Evolutionary conservation across 2,888 invertebrate species (phyloP), one percentile per base, ranked within the genome.

Genomic region (Drosophila peninsularis): DNA sequence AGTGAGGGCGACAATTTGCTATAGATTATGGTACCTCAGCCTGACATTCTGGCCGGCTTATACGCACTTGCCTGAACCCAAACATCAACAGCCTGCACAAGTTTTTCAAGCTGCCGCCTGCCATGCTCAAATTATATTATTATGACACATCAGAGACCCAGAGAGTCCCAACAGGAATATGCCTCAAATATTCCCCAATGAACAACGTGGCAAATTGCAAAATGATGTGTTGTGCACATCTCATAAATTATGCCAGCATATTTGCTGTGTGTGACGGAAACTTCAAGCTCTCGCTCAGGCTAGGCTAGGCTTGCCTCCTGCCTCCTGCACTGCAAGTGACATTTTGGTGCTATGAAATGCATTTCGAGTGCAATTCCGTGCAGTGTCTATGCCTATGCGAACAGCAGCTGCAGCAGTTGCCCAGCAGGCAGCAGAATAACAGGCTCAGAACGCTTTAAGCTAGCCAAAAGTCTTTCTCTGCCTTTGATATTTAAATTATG

Each of bases 191-290:
- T 62, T 78, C 78, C 78, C 75, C 68, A 68, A 75, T 73, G 78
- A 68, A 78, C 62, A 64, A 56, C 68, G 76, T 75, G 64, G 49
- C 74, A 76, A 76, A 76, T 76, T 78, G 78, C 45, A 62, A 56
- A 78, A 64, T 78, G 73, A 78, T 76, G 74, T 68, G 69, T 61
- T 68, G 63, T 45, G 54, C 74, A 78, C 74, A 73, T 78, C 75
- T 60, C 24, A 73, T 75, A 73, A 69, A 75, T 75, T 75, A 75
- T 75, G 78, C 69, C 73, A 54, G 57, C 64, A 61, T 75, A 47
- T 71, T 55, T 30, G 21, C 27, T 42, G 36, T 34, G n/a, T 60
- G 42, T 61, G 75, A 54, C 56, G 42, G 60, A 63, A 41, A 54
- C 56, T 55, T 47, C n/a, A 27, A 1, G 1, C 19, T 21, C 19